Percentiles rank a stretch among this genome's conserved stretches.
Conservation (phyloP, 2,797 vertebrate genomes). For the Cyprinodon diabolis region DNA sequence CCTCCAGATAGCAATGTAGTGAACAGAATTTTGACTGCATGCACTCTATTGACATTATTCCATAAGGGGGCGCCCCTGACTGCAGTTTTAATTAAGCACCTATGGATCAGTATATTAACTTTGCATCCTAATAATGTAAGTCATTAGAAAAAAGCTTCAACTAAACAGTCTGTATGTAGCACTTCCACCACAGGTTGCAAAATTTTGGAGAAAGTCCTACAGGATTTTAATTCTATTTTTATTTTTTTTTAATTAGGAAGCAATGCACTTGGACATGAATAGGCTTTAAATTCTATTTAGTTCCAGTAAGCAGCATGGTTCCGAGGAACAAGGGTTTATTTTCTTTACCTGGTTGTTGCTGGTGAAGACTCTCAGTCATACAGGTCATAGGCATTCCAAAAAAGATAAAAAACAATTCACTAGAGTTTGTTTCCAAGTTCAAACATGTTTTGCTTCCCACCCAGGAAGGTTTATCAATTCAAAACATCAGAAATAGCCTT, state of each 20-base stretch:
- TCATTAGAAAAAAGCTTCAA: neutral
- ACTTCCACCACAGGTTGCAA: neutral
- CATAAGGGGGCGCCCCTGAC: conserved; percentile 44
- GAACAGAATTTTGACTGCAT: neutral
- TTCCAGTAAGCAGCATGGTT: neutral
- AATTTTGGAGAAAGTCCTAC: neutral
- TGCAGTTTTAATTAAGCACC: neutral
- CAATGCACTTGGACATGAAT: too few relatives aligned
- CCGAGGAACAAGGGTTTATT: neutral
- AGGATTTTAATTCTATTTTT: too few relatives aligned
- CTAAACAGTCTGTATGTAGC: neutral
- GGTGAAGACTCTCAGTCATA: too few relatives aligned
- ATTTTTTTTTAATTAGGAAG: too few relatives aligned
- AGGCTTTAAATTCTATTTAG: too few relatives aligned
- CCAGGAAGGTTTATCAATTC: too few relatives aligned
- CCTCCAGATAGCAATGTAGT: neutral
- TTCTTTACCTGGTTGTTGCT: neutral
- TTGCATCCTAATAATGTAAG: conserved; percentile 14
- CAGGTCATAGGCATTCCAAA: too few relatives aligned
- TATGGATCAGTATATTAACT: conserved; percentile 15
- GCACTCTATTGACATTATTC: conserved; percentile 8
- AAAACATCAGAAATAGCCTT: too few relatives aligned
- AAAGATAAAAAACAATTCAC: too few relatives aligned
- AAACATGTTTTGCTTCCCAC: too few relatives aligned
- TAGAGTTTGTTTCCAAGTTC: too few relatives aligned